Percentiles rank a stretch among this genome's conserved stretches.
These are phyloP conservation scores for Tineola bisselliella DNA, from an alignment of 2,888 invertebrate species.

Conservation along the genomic window DNA sequence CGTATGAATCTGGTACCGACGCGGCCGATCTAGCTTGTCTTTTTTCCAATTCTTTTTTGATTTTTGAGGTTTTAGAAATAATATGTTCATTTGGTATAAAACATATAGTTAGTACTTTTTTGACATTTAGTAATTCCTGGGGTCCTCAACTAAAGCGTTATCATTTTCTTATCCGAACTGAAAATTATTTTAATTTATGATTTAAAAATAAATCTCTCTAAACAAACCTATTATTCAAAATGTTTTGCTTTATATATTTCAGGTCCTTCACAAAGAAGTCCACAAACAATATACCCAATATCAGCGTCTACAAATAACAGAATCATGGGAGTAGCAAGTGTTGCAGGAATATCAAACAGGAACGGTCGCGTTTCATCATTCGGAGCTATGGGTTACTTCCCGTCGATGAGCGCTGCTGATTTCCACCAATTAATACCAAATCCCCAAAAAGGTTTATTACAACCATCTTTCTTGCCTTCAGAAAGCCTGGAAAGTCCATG, in stretches of 20 bases:
- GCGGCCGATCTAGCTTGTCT: no score
- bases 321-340: constrained; percentile 31
- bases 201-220: no score
- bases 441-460: not conserved
- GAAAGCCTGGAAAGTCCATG: not conserved
- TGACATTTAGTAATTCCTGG: no score
- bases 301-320: not conserved
- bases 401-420: constrained; percentile 21
- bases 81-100: no score
- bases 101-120: no score
- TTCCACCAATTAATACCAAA: not conserved
- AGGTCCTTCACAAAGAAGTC: not conserved
- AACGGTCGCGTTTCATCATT: constrained; percentile 39
- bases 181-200: no score
- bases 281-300: not conserved
- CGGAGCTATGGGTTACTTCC: constrained; percentile 34
- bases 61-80: no score
- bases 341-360: constrained; percentile 34
- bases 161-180: no score
- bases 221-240: no score
- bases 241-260: not conserved
- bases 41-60: no score
- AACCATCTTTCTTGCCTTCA: not conserved
- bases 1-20: no score
- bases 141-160: no score